These are phyloP conservation scores for Triplophysa bombifrons DNA, from an alignment of 2,797 vertebrate species.

Conservation along the genomic window DNA sequence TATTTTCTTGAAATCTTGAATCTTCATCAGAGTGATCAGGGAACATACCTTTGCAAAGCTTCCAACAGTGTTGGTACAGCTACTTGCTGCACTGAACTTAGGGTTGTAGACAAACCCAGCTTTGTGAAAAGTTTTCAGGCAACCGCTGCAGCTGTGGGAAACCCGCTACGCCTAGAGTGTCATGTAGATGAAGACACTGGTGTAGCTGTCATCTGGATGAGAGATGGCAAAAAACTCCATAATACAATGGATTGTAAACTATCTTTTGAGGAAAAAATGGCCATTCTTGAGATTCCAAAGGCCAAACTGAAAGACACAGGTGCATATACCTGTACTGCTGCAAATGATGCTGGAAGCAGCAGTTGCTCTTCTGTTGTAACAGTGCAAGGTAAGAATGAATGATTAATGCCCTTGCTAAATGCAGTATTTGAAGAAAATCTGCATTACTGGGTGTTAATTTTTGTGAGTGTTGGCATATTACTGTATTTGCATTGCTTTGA, in stretches of 20 bases:
- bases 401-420: slow-evolving; percentile 44
- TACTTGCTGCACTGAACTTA: slow-evolving; percentile 86
- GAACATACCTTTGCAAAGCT: slow-evolving; percentile 93
- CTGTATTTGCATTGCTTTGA: slow-evolving; percentile 40
- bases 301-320: slow-evolving; percentile 95
- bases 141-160: slow-evolving; percentile 85
- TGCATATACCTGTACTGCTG: slow-evolving; percentile 89
- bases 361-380: slow-evolving; percentile 83
- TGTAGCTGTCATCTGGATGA: slow-evolving; percentile 89
- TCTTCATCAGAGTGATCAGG: slow-evolving; percentile 84
- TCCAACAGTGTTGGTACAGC: slow-evolving; percentile 94
- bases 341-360: slow-evolving; percentile 93
- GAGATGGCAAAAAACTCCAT: slow-evolving; percentile 91
- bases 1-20: slow-evolving; percentile 86
- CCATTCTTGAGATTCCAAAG: slow-evolving; percentile 91
- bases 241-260: slow-evolving; percentile 93
- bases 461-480: slow-evolving; percentile 44
- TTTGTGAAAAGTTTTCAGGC: slow-evolving; percentile 87
- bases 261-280: slow-evolving; percentile 96
- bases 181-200: slow-evolving; percentile 96
- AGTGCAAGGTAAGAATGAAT: slow-evolving; percentile 91
- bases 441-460: slow-evolving; percentile 47
- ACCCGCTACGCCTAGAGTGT: slow-evolving; percentile 89
- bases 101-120: slow-evolving; percentile 87
- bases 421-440: slow-evolving; percentile 48